Conservation (phyloP, 2,113 vertebrate genomes). For the Genyomyrus donnyi region DNA sequence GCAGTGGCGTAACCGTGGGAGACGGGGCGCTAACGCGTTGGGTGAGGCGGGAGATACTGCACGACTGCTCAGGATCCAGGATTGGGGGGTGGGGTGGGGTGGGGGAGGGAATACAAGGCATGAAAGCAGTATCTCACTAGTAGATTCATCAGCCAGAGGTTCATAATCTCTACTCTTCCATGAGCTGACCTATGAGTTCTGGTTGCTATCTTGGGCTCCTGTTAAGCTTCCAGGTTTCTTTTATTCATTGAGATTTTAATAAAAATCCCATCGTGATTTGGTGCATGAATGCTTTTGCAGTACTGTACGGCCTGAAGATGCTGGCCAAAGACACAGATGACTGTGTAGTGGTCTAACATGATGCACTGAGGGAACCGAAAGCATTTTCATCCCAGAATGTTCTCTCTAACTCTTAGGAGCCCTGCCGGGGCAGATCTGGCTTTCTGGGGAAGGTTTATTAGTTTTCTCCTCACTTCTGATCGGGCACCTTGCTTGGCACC, state of each 20-base stretch:
- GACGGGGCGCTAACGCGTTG: slow-evolving; percentile 21
- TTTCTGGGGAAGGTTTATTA: neutral
- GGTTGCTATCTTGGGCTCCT: neutral
- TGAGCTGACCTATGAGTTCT: neutral
- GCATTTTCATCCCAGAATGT: neutral
- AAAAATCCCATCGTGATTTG: neutral
- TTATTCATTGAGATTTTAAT: neutral
- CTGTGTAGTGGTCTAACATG: neutral
- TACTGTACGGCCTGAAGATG: neutral
- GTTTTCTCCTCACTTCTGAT: neutral
- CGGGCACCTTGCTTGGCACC: neutral
- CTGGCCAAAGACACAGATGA: neutral
- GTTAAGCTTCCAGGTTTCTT: neutral
- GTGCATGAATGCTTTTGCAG: neutral
- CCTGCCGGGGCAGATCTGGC: neutral
- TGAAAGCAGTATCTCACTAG: neutral
- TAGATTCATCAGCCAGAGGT: neutral
- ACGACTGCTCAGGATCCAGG: neutral
- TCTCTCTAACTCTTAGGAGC: neutral
- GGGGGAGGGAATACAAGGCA: neutral
- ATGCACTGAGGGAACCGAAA: neutral
- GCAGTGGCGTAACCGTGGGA: slow-evolving; percentile 25
- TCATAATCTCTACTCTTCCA: neutral
- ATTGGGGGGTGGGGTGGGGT: neutral
- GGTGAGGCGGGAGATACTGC: neutral